A percentile compares a stretch with the other conserved stretches of the same genome.
These are phyloP conservation scores for Porites divaricata DNA, from an alignment of 92 coral and sea anemone species.

Conservation along the genomic window DNA sequence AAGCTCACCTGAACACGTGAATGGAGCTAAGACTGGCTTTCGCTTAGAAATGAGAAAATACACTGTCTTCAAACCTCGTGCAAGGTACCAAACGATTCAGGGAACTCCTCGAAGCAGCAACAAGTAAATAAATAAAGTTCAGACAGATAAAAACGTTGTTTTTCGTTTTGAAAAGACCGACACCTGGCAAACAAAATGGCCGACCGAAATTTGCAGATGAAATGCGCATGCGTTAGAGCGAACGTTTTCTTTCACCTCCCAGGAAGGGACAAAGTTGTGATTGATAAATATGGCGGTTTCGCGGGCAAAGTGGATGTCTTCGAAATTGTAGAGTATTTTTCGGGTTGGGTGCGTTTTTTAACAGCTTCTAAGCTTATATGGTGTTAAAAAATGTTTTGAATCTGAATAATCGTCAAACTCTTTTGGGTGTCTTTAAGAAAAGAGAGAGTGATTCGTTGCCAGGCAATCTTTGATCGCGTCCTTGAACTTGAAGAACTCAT, in stretches of 20 bases:
- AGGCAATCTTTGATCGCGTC: not conserved
- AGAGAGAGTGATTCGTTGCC: not conserved
- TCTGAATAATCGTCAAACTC: not conserved
- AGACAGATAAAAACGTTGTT: not conserved
- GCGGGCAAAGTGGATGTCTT: not conserved
- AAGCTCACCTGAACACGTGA: conserved; percentile 23
- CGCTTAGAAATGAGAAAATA: not conserved
- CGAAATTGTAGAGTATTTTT: no score
- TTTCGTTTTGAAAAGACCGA: not conserved
- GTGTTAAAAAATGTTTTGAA: not conserved
- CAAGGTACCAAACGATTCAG: not conserved
- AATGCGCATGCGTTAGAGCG: conserved; percentile 41
- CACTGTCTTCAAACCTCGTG: not conserved
- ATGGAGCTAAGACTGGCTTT: conserved; percentile 1
- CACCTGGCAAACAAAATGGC: conserved; percentile 34
- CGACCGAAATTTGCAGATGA: not conserved
- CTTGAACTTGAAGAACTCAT: no score
- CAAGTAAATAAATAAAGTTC: not conserved
- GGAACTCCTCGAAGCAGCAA: not conserved
- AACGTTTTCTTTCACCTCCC: conserved; percentile 1
- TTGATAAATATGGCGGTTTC: conserved; percentile 33
- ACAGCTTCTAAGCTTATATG: not conserved
- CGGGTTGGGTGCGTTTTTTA: not conserved
- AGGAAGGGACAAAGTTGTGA: not conserved
- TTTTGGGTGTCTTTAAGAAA: not conserved